These are phyloP conservation scores for Scartelaos histophorus DNA, from an alignment of 2,113 vertebrate species.

Conservation along the genomic window DNA sequence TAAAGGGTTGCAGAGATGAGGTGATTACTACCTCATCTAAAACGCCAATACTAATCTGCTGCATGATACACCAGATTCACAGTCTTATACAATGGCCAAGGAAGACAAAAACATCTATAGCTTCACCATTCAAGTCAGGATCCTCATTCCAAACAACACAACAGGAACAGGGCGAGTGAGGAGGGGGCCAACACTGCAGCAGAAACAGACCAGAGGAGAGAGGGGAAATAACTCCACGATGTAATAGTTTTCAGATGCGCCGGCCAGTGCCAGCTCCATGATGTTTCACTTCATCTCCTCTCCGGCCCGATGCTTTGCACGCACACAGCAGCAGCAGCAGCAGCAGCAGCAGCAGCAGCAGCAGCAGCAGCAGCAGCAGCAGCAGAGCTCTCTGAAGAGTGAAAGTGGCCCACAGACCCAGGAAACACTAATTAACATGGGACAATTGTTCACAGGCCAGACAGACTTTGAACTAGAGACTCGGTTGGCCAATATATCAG, in stretches of 20 bases:
- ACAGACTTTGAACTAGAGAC: slow-evolving; percentile 14
- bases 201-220: slow-evolving; percentile 34
- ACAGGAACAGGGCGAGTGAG: slow-evolving; percentile 31
- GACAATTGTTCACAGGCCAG: slow-evolving; percentile 72
- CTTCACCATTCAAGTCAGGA: slow-evolving; percentile 14
- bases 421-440: slow-evolving; percentile 71
- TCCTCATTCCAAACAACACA: slow-evolving; percentile 46
- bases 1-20: too few species aligned
- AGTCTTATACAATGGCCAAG: not conserved
- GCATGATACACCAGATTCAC: not conserved
- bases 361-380: slow-evolving; percentile 7
- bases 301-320: slow-evolving; percentile 66
- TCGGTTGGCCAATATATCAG: not conserved
- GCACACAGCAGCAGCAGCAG: slow-evolving; percentile 45
- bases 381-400: slow-evolving; percentile 24
- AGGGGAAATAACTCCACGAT: slow-evolving; percentile 59
- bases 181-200: slow-evolving; percentile 24
- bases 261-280: slow-evolving; percentile 59
- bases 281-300: slow-evolving; percentile 52
- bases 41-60: too few species aligned
- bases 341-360: too few species aligned
- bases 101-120: not conserved
- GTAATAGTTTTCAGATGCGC: slow-evolving; percentile 66
- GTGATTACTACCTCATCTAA: too few species aligned
- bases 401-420: slow-evolving; percentile 47